Evolutionary conservation across 1,140 invertebrate genomes (phyloP).

Genomic region (Calliphora vicina): DNA sequence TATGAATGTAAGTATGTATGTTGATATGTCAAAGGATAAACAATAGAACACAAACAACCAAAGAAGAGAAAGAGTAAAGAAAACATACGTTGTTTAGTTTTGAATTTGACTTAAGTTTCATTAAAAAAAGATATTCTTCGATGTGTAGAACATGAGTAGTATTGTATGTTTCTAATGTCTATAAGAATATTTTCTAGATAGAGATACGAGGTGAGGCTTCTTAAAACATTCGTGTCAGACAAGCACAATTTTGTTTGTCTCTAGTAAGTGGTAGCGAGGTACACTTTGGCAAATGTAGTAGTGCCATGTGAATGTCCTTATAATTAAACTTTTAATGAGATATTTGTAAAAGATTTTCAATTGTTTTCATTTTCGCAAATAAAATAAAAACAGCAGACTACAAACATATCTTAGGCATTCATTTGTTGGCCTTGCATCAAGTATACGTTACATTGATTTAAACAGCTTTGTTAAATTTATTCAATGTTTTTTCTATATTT

Average conservation of each 20-base stretch:
- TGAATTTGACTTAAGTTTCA: neutral
- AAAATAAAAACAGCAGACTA: neutral
- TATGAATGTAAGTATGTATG: too few relatives aligned
- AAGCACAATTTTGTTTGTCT: neutral
- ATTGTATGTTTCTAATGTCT: neutral
- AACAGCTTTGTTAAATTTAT: neutral
- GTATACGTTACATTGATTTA: neutral
- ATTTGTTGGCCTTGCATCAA: neutral
- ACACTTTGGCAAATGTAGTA: neutral
- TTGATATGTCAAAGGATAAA: neutral
- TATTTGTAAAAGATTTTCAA: neutral
- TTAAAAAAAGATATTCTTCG: neutral
- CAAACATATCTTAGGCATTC: neutral
- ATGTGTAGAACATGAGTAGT: neutral
- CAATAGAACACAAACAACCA: neutral
- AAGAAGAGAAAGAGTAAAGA: neutral
- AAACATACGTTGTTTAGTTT: neutral
- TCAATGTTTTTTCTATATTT: neutral
- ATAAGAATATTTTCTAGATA: neutral
- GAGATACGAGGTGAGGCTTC: neutral
- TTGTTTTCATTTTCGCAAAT: neutral
- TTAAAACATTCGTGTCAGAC: neutral
- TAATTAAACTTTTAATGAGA: constrained; percentile 13
- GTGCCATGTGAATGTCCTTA: neutral
- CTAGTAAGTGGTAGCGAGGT: neutral